A percentile compares a stretch with the other conserved stretches of the same genome.
Conservation (phyloP, 2,797 vertebrate species). For the Peromyscus nudipes region DNA sequence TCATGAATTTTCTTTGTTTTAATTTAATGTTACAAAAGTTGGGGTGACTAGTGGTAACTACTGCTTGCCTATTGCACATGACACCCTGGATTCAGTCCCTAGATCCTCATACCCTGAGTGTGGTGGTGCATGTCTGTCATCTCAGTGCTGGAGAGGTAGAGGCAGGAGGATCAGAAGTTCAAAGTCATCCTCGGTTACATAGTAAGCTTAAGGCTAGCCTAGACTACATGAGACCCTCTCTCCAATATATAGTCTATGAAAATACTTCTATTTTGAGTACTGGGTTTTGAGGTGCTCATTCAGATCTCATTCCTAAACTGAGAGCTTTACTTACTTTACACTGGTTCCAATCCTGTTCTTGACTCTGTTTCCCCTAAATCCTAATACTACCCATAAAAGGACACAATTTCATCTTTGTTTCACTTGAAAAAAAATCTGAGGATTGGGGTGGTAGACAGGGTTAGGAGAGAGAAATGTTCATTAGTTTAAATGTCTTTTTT, state of each 20-base stretch:
- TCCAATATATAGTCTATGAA: background rate
- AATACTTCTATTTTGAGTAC: background rate
- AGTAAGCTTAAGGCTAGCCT: background rate
- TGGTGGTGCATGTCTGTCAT: background rate
- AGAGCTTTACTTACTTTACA: background rate
- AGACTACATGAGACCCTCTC: background rate
- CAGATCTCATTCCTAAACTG: background rate
- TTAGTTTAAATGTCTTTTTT: slow-evolving; percentile 82
- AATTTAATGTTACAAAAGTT: background rate
- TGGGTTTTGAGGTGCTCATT: background rate
- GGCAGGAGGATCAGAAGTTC: background rate
- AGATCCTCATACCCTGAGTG: background rate
- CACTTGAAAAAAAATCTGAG: slow-evolving; percentile 57
- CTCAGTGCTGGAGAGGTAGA: background rate
- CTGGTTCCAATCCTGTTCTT: background rate
- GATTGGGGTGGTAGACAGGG: slow-evolving; percentile 63
- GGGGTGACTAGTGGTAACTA: too few species aligned
- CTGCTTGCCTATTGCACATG: background rate
- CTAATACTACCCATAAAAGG: background rate
- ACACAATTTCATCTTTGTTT: slow-evolving; percentile 27
- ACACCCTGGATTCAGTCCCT: background rate
- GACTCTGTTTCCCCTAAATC: slow-evolving; percentile 1
- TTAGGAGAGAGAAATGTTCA: slow-evolving; percentile 80
- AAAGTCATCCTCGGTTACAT: background rate
- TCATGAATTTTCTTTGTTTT: background rate